Base-by-base conservation (phyloP, 2,888 invertebrate species). In the Drosophila emarginata region DNA sequence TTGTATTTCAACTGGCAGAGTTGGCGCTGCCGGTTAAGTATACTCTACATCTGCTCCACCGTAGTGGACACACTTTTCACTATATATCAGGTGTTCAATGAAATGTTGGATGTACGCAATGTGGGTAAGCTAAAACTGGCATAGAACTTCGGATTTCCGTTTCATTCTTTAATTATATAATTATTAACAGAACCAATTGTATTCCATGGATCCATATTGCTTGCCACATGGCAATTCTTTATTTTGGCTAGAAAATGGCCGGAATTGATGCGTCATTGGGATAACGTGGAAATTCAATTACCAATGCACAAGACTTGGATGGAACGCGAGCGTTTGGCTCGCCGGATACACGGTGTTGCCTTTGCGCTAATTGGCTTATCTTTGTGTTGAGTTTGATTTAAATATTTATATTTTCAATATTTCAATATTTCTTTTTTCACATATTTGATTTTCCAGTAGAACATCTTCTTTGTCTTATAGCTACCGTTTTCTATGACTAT, bases 161-260 rank as follows among this genome's bases (percentile, higher is more conserved):
- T 32, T 45, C 7, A 32, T 26, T 4, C 18, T 39, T 54, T 37
- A 28, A 32, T 32, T 32, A 2, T 32, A 28, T 28, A 6, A 5
- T 5, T 28, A 28, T 28, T 36, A 60, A 4, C 72, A 91, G 92
- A 91, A 40, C 90, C 91, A 1, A 76, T 91, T 26, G 83, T 91
- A 28, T 92, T 92, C 67, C 89, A 90, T 51, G 72, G 78, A 21
- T 82, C 88, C 50, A 89, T 89, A 61, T 62, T 90, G 14, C 61
- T 86, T 59, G 89, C 87, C 0, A 76, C 88, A 15, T 66, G 81
- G 57, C 78, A 74, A 1, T 94, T 94, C 74, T 82, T 93, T 45
- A 91, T 83, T 1, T 64, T 91, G 76, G 91, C 91, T 1, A 66
- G 62, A 3, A 78, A 85, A 15, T 91, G 91, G 91, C 91, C 91